Base-by-base conservation (phyloP, 2,888 invertebrate genomes). In the Mimumesa dahlbomi region DNA sequence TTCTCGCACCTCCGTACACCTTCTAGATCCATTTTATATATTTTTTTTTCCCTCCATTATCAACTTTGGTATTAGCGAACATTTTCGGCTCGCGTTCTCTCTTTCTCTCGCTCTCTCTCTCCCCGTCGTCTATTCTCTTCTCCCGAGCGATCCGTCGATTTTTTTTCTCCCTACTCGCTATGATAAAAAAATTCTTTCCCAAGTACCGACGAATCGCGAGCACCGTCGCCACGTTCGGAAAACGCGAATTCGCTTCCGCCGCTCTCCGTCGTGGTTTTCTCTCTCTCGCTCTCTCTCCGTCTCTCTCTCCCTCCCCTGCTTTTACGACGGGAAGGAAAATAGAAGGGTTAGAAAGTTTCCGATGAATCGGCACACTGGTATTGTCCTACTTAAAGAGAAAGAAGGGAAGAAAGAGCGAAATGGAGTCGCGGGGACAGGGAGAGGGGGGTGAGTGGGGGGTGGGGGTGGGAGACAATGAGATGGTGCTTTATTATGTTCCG, bases 401-500 rank as follows among this genome's bases (percentile, higher is more conserved):
- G 49, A 65, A 42, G 36, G 46, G 16, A 7, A 43, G 22, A 42
- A 22, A 16, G 38, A 48, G 2, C 18, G 18, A 53, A 34, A n/a
- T 2, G 34, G n/a, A 34, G 9, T 34, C 34, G 34, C n/a, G 11
- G 7, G n/a, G n/a, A n/a, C n/a, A n/a, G 31, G 13, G 21, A 40
- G 64, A 54, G 64, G 19, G 46, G 34, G 54, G 59, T 38, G 49
- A 43, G 45, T 36, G 25, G 63, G 56, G 29, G 22, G 42, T 7
- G 42, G 25, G 18, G 45, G 31, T 19, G 16, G 21, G 72, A 66
- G 65, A 75, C 75, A 76, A 76, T 75, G 69, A 73, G 54, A 18
- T 65, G 70, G 62, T 63, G 69, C 66, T 75, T 75, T 70, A 70
- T 76, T 73, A 76, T 73, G 66, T 70, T 66, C 72, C 69, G 64